A percentile compares a stretch with the other conserved stretches of the same genome.
These are phyloP conservation scores for Pinna nobilis DNA, from an alignment of 1,140 invertebrate genomes.

Conservation along the genomic window DNA sequence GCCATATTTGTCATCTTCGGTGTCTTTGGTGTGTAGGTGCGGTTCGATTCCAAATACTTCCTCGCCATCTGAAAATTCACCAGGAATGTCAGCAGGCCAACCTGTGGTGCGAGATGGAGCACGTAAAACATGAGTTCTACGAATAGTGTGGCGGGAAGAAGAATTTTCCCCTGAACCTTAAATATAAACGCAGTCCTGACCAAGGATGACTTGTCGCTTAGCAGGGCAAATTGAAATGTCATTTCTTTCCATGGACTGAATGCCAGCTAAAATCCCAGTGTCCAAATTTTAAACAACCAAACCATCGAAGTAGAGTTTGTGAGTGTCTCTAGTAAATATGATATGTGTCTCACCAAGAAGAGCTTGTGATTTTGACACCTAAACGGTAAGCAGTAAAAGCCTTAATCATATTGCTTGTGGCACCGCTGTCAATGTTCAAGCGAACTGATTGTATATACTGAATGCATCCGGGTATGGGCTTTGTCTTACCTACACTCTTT, in stretches of 20 bases:
- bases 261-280: conserved; percentile 27
- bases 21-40: not conserved
- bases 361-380: not conserved
- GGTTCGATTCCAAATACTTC: not conserved
- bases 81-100: conserved; percentile 16
- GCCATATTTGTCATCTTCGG: conserved; percentile 13
- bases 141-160: not conserved
- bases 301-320: conserved; percentile 17
- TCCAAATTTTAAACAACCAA: conserved; percentile 26
- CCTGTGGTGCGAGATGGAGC: conserved; percentile 24
- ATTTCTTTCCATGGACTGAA: conserved; percentile 32
- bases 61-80: not conserved
- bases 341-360: conserved; percentile 24
- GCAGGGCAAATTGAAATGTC: conserved; percentile 29
- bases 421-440: conserved; percentile 19
- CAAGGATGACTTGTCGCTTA: not conserved
- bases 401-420: conserved; percentile 25
- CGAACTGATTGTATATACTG: not conserved
- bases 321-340: conserved; percentile 7
- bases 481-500: not conserved
- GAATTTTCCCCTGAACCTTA: not conserved
- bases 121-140: not conserved
- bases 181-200: not conserved
- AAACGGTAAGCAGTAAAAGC: not conserved
- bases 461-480: conserved; percentile 20